Evolutionary conservation across 1,140 invertebrate genomes (phyloP), one percentile per base, ranked within the genome.

Genomic region (Vanessa tameamea): DNA sequence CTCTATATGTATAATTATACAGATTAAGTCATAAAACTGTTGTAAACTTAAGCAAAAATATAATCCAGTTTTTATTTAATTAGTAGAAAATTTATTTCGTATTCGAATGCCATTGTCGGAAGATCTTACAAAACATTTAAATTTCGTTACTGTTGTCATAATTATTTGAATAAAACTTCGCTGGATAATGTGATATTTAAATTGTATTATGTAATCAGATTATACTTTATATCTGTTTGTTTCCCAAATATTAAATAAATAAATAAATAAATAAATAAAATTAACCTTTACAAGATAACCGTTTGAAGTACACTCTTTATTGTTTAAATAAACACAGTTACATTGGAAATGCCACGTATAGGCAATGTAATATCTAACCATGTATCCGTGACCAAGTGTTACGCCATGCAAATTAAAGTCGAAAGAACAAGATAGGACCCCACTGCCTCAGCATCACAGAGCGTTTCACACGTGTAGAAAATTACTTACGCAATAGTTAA

Each of bases 401-500:
- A 76, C 73, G 71, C 66, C 72, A 75, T 57, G 64, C 23, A 69
- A 72, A 74, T 76, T 78, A 76, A 37, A 61, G 57, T 48, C 67
- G 53, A 70, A 74, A 79, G 72, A 26, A 65, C 20, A 51, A 11
- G 16, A 57, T 43, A 12, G 14, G 48, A 68, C 50, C 57, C 57
- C 57, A 61, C 57, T n/a, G 26, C 57, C 14, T 61, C 57, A 61
- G 57, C 55, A 26, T 9, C 26, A 37, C 57, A 61, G 26, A 37
- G 43, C 73, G 64, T 76, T 70, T 76, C 63, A 48, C 74, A 76
- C 74, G 69, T 76, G 74, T 67, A 71, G 47, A 37, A 59, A 76
- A 68, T 72, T 73, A 75, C 73, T 78, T 70, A 78, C 74, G 77
- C 71, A 76, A 78, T 78, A 76, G 70, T 78, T 75, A 71, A 68